These are phyloP conservation scores for Dinocampus coccinellae DNA, from an alignment of 2,888 invertebrate species.

Conservation along the genomic window DNA sequence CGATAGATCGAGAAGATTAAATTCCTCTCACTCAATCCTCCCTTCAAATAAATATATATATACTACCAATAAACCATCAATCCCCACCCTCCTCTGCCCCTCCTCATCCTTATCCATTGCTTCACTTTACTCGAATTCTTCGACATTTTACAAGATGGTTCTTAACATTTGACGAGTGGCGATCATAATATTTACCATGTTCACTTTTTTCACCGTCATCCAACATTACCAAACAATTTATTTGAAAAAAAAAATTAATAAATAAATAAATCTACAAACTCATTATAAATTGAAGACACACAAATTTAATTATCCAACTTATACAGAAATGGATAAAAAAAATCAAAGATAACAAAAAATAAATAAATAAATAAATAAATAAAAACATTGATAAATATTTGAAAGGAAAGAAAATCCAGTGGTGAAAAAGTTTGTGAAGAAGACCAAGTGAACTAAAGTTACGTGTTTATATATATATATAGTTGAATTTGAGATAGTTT, in stretches of 20 bases:
- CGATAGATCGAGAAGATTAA: slow-evolving; percentile 36
- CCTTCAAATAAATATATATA: slow-evolving; percentile 9
- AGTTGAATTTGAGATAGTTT: slow-evolving; percentile 49
- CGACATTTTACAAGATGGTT: slow-evolving; percentile 2
- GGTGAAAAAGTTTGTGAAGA: background rate
- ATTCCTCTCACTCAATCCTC: slow-evolving; percentile 22
- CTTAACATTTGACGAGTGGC: slow-evolving; percentile 6
- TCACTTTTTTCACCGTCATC: background rate
- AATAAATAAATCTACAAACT: no score
- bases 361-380: background rate
- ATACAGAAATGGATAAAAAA: no score
- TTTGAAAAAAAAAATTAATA: background rate
- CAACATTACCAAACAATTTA: no score
- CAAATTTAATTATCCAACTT: no score
- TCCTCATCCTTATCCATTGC: no score
- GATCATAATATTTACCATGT: slow-evolving; percentile 1
- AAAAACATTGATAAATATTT: background rate
- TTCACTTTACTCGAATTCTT: no score
- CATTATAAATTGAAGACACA: slow-evolving; percentile 1
- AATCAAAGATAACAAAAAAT: background rate
- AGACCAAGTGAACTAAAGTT: background rate
- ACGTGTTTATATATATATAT: background rate
- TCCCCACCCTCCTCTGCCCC: no score
- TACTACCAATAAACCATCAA: slow-evolving; percentile 8
- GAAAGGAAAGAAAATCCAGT: background rate